These are phyloP conservation scores for Caranx ignobilis DNA, from an alignment of 2,113 vertebrate genomes.

Conservation along the genomic window DNA sequence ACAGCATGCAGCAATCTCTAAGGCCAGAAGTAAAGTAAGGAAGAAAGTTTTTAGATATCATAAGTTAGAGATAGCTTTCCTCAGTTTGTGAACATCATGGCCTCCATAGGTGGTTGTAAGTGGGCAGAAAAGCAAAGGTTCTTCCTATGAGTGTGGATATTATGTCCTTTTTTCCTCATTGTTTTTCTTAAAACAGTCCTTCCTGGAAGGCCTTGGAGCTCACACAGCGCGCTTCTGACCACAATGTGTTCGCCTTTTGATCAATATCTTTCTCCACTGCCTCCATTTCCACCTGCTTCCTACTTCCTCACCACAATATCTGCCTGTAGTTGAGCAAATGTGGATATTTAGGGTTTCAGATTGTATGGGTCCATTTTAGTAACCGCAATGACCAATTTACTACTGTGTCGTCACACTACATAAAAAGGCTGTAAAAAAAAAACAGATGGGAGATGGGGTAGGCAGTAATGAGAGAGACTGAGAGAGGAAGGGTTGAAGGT, in stretches of 20 bases:
- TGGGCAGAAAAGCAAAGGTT: no score
- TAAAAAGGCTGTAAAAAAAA: conserved; percentile 43
- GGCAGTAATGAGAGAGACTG: conserved; percentile 23
- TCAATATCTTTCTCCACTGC: conserved; percentile 45
- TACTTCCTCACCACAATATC: conserved; percentile 26
- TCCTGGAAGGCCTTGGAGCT: conserved; percentile 39
- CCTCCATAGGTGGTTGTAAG: no score
- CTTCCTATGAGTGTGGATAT: conserved; percentile 10
- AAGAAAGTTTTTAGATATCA: no score
- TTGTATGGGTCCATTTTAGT: conserved; percentile 40
- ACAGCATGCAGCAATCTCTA: background rate
- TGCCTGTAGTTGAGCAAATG: conserved; percentile 6
- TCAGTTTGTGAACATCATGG: background rate
- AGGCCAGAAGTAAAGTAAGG: no score
- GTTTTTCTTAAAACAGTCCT: background rate
- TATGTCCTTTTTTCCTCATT: conserved; percentile 29
- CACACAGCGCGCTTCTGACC: conserved; percentile 3
- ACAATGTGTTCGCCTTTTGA: conserved; percentile 29
- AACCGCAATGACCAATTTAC: conserved; percentile 35
- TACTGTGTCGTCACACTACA: conserved; percentile 16
- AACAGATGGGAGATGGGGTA: conserved; percentile 26
- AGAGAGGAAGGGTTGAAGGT: background rate
- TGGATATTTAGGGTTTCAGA: conserved; percentile 33
- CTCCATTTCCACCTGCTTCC: conserved; percentile 25
- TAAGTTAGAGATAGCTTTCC: background rate